A percentile compares a stretch with the other conserved stretches of the same genome.
Evolutionary conservation across 2,888 invertebrate species (phyloP).

Genomic region (Plagodis pulveraria): DNA sequence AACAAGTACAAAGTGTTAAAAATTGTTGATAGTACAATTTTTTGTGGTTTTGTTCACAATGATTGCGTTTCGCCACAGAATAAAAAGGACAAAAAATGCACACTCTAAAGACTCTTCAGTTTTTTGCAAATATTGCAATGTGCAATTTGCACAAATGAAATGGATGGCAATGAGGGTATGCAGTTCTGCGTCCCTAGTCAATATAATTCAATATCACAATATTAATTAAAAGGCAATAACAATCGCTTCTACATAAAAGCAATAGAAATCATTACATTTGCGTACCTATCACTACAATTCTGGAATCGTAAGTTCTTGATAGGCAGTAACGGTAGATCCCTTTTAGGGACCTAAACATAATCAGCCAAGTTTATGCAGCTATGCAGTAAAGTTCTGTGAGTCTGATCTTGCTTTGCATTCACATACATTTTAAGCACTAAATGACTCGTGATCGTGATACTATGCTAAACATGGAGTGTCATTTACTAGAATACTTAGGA

Average conservation of each 20-base stretch:
- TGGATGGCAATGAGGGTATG: too few species aligned
- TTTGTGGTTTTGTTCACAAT: too few species aligned
- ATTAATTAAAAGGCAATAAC: too few species aligned
- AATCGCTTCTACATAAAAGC: constrained; percentile 9
- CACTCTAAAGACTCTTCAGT: too few species aligned
- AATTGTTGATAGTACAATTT: too few species aligned
- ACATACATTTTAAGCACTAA: constrained; percentile 41
- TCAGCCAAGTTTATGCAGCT: constrained; percentile 28
- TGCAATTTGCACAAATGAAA: too few species aligned
- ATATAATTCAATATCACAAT: too few species aligned
- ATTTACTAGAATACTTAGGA: constrained; percentile 47
- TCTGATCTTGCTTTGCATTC: constrained; percentile 17
- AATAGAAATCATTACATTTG: constrained; percentile 39
- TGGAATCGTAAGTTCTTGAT: constrained; percentile 13
- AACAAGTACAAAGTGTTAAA: too few species aligned
- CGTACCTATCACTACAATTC: constrained; percentile 48
- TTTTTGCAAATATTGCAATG: too few species aligned
- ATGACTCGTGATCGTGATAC: constrained; percentile 45
- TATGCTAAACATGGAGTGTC: constrained; percentile 48
- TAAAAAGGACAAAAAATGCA: too few species aligned
- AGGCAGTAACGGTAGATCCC: constrained; percentile 18
- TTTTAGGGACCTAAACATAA: constrained; percentile 49
- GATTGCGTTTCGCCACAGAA: too few species aligned
- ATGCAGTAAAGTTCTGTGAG: constrained; percentile 15
- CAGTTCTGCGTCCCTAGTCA: too few species aligned